Base-by-base conservation (phyloP, 2,113 vertebrate genomes). In the Microcebus tavaratra region DNA sequence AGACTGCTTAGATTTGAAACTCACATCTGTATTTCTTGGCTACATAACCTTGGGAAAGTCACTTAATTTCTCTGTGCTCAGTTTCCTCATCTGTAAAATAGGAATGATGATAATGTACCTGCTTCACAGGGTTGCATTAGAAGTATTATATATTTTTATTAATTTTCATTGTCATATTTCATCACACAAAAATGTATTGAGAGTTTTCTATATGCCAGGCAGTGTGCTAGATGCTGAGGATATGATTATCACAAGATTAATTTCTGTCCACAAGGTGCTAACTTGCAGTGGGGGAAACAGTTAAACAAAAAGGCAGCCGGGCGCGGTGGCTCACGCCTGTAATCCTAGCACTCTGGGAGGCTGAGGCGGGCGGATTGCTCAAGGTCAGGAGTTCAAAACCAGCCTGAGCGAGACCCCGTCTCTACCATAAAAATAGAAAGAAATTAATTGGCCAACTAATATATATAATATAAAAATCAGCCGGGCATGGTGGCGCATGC, bases 161-260 rank as follows among this genome's bases (percentile, higher is more conserved):
- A 23, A 63, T 90, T n/a, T 61, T 17, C 92, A 42, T 48, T 59
- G 0, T 61, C 31, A 0, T 72, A 68, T 5, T 65, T 99, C 98
- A 91, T 99, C 59, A 45, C 8, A 45, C 13, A 79, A 94, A 88
- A 72, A 57, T 81, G 14, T 50, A 70, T 6, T 75, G 45, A 93
- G 72, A 57, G 25, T 72, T 84, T 88, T 85, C 39, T 80, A 13
- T 75, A 21, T 72, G n/a, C 36, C 5, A 39, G 34, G 9, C 21
- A 27, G 34, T 73, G 36, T 83, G 29, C 11, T 55, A 78, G 48
- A 23, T 83, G 63, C 59, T 42, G 70, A 88, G 34, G 78, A 15
- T 48, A 73, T 53, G 81, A 57, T 25, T 48, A 65, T 42, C 63
- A 34, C 13, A 84, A 45, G 36, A 75, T 75, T 14, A 11, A 3